Conservation (phyloP, 64 coral and sea anemone genomes). For the Pocillopora damicornis region DNA sequence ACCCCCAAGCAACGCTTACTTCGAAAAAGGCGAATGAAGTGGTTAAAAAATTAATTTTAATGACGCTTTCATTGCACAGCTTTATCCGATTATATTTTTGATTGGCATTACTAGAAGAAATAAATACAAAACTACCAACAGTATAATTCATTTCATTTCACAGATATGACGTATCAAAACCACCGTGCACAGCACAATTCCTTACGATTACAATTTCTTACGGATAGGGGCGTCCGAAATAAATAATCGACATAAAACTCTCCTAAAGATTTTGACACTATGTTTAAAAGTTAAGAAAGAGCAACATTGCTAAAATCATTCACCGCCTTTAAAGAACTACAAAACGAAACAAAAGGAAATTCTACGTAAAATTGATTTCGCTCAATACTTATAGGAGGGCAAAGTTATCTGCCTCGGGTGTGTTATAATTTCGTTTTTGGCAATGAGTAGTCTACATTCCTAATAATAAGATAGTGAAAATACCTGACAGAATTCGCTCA, state of each 20-base stretch:
- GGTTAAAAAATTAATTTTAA: constrained; percentile 20
- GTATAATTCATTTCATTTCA: constrained; percentile 22
- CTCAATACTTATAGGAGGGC: too few relatives aligned
- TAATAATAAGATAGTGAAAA: not conserved
- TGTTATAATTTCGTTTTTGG: too few relatives aligned
- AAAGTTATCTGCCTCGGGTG: too few relatives aligned
- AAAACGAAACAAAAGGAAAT: too few relatives aligned
- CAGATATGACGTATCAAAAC: constrained; percentile 7
- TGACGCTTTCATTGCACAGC: not conserved
- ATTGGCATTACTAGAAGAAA: not conserved
- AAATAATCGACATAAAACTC: constrained; percentile 9
- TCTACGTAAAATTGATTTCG: too few relatives aligned
- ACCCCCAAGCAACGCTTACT: not conserved
- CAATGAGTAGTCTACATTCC: not conserved
- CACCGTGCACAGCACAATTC: constrained; percentile 4
- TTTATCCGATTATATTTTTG: constrained; percentile 1
- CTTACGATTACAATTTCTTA: constrained; percentile 13
- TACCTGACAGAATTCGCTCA: not conserved
- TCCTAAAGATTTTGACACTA: not conserved
- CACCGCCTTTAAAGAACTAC: too few relatives aligned
- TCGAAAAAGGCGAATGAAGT: not conserved
- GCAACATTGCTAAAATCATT: not conserved
- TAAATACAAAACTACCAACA: constrained; percentile 33
- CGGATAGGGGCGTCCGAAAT: not conserved
- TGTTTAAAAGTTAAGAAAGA: not conserved